Conservation (phyloP, 2,888 invertebrate species). For the Caenorhabditis sp. region DNA sequence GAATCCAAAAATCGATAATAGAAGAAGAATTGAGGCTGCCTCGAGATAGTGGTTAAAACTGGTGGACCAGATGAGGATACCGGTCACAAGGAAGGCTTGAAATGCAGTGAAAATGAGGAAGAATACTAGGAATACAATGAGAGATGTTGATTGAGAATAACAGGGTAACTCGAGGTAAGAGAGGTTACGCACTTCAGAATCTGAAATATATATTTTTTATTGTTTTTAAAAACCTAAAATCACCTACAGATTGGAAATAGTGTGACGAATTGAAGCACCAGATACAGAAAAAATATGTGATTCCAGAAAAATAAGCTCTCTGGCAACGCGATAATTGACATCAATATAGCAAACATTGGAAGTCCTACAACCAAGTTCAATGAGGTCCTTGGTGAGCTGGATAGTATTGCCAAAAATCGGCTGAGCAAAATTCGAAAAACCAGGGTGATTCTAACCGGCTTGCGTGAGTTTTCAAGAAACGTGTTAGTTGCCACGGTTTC, state of each 20-base stretch:
- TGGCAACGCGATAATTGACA: constrained; percentile 13
- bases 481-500: not conserved
- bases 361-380: constrained; percentile 13
- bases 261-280: constrained; percentile 18
- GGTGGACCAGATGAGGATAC: constrained; percentile 24
- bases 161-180: constrained; percentile 15
- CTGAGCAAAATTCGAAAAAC: constrained; percentile 17
- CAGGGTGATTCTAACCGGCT: not conserved
- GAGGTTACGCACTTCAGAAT: constrained; percentile 18
- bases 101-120: constrained; percentile 14
- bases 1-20: constrained; percentile 23
- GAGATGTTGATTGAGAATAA: constrained; percentile 17
- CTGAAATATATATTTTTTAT: too few species aligned
- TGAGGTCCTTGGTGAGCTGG: constrained; percentile 18
- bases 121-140: constrained; percentile 2
- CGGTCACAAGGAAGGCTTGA: constrained; percentile 19
- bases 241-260: constrained; percentile 32
- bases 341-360: constrained; percentile 10
- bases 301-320: constrained; percentile 32
- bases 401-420: constrained; percentile 20
- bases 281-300: constrained; percentile 17
- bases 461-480: not conserved
- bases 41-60: constrained; percentile 15
- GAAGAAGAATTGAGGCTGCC: constrained; percentile 4
- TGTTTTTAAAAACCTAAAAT: too few species aligned